Evolutionary conservation across 2,797 vertebrate genomes (phyloP).

Genomic region (Characodon lateralis): DNA sequence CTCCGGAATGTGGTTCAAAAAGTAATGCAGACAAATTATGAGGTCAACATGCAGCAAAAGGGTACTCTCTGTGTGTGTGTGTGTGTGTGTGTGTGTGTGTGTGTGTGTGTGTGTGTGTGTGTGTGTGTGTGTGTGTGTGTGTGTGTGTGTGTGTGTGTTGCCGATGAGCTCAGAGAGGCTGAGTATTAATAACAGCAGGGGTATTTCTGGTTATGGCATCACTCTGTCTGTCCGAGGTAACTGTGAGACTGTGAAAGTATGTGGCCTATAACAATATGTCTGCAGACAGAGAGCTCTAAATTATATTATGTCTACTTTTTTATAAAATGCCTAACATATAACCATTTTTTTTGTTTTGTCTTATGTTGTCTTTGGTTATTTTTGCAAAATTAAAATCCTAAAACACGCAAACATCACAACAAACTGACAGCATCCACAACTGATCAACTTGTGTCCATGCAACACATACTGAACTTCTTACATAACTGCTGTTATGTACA

Average conservation of each 20-base stretch:
- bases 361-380: background rate
- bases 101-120: constrained; percentile 6
- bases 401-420: background rate
- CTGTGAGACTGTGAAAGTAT: constrained; percentile 35
- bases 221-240: constrained; percentile 35
- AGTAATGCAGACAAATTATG: constrained; percentile 27
- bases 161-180: constrained; percentile 64
- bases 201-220: constrained; percentile 69
- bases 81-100: constrained; percentile 40
- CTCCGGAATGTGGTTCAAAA: constrained; percentile 18
- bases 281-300: constrained; percentile 34
- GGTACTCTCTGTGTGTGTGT: constrained; percentile 26
- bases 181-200: constrained; percentile 69
- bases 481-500: background rate
- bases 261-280: constrained; percentile 41
- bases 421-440: background rate
- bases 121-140: constrained; percentile 29
- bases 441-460: background rate
- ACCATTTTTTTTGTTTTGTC: background rate
- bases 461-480: background rate
- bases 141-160: constrained; percentile 42
- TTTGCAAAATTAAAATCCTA: background rate
- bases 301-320: constrained; percentile 17
- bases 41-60: constrained; percentile 17
- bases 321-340: constrained; percentile 4